phyloP scores from a whole-genome alignment of 2,797 vertebrate species.

The Danio albolineatus region DNA sequence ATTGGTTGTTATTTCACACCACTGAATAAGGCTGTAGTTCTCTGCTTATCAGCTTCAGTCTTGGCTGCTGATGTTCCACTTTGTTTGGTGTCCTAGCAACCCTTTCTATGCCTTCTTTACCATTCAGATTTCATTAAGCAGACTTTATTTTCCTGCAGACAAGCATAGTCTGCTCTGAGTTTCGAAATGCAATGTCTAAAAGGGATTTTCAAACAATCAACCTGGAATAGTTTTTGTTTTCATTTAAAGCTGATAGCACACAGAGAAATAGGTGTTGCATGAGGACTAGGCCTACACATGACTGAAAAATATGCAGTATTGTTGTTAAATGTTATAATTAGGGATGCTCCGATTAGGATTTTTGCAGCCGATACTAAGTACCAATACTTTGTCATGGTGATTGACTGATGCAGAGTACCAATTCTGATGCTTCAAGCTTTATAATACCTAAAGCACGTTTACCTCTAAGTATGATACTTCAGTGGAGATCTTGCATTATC shows the following conservation, averaged over 20 bases:
- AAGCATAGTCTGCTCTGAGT: background rate
- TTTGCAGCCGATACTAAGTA: too few relatives aligned
- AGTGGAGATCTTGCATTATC: too few relatives aligned
- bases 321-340: too few relatives aligned
- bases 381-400: too few relatives aligned
- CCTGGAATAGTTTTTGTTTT: background rate
- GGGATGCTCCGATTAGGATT: too few relatives aligned
- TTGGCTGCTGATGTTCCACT: slow-evolving; percentile 23
- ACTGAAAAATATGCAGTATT: too few relatives aligned
- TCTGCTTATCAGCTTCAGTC: background rate
- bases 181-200: background rate
- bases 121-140: background rate
- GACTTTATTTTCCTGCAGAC: background rate
- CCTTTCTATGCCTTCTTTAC: background rate
- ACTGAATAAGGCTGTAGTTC: background rate
- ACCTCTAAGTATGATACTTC: too few relatives aligned
- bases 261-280: too few relatives aligned
- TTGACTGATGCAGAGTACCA: too few relatives aligned
- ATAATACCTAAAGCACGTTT: too few relatives aligned
- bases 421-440: too few relatives aligned
- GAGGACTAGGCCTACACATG: too few relatives aligned
- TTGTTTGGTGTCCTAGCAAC: slow-evolving; percentile 56
- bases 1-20: background rate
- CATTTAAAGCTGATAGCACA: background rate
- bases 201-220: background rate